Conservation (phyloP, 2,888 invertebrate genomes). For the Phengaris arion region DNA sequence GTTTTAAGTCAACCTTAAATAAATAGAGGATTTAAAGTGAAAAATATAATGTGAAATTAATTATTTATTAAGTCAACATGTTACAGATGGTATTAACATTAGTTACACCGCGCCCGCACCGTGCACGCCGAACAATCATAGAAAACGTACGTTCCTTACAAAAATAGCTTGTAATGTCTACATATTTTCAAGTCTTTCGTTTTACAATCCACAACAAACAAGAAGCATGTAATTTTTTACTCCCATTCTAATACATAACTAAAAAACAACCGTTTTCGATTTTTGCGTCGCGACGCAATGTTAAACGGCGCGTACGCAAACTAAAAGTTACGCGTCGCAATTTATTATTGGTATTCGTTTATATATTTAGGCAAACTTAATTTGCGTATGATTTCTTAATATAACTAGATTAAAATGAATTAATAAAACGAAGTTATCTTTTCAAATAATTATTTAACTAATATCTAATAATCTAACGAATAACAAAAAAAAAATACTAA, state of each 20-base stretch:
- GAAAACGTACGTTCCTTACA: constrained; percentile 59
- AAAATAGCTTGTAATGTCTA: constrained; percentile 59
- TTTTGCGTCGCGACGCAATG: not conserved
- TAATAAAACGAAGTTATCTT: no score
- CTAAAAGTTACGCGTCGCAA: not conserved
- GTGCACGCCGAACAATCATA: constrained; percentile 48
- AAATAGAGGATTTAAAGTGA: not conserved
- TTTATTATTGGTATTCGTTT: not conserved
- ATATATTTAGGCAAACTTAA: not conserved
- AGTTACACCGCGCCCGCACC: constrained; percentile 48
- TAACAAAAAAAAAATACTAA: no score
- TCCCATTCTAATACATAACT: not conserved
- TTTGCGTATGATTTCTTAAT: not conserved
- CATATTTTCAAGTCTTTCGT: constrained; percentile 23
- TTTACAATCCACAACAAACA: constrained; percentile 10
- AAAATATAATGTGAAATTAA: constrained; percentile 43
- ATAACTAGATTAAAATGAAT: not conserved
- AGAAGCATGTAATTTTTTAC: not conserved
- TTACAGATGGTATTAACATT: constrained; percentile 53
- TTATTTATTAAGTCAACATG: constrained; percentile 68
- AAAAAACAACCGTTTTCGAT: not conserved
- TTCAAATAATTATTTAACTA: no score
- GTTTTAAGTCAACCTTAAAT: not conserved
- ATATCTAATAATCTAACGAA: no score
- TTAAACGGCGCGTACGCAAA: not conserved